Evolutionary conservation across 1,140 invertebrate species (phyloP), one percentile per base, ranked within the genome.

Genomic region (Meloidogyne floridensis): DNA sequence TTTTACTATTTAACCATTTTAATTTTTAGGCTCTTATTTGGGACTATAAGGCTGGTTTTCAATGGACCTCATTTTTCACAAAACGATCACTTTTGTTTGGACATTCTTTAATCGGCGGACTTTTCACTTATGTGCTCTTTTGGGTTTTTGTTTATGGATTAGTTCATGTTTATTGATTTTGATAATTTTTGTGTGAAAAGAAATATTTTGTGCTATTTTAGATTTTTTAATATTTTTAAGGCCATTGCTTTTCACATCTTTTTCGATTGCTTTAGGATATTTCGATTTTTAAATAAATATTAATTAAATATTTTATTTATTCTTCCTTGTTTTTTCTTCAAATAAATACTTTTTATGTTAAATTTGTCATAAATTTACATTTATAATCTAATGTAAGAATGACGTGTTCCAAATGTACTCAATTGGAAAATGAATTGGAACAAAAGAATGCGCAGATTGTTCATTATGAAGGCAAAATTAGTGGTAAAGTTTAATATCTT

Each of bases 81-180:
- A 83, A 75, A 72, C 80, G 86, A 71, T 75, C 81, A 10, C 74
- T 87, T 11, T 69, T 71, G 13, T 3, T 84, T 42, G 84, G 70
- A n/a, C 86, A 88, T 84, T 90, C 90, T 20, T 75, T 91, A 42
- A 88, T 90, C 71, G 86, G 88, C 20, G 90, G 90, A 32, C 79
- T 91, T 10, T 89, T 91, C 82, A 91, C 90, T 53, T 91, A 91
- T 82, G 87, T 91, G 80, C 84, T 91, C 1, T 91, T 91, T 74
- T 91, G 90, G 90, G 90, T 91, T 20, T 91, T 91, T 85, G 81
- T 91, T 32, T 91, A 91, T 84, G 90, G 90, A 72, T 89, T 91
- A 85, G 90, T 91, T 69, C 90, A 91, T 83, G 90, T 91, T 54
- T 91, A 91, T 84, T 91, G 74, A 86, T 20, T 6, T 32, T 70